A percentile compares a stretch with the other conserved stretches of the same genome.
These are phyloP conservation scores for Trachymyrmex cornetzi DNA, from an alignment of 1,140 invertebrate genomes.

Conservation along the genomic window DNA sequence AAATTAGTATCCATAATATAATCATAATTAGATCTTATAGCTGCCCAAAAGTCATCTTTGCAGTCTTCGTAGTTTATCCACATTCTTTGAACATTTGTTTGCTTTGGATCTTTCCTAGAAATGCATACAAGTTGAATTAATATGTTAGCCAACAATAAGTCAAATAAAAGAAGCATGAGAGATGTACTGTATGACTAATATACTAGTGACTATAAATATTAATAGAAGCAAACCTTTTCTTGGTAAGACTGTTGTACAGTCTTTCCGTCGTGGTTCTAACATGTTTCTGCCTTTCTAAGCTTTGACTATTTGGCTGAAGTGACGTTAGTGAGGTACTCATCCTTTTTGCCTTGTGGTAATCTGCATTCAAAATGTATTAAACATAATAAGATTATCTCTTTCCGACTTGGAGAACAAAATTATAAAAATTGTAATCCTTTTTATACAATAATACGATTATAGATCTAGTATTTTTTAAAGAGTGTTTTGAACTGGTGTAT, in stretches of 20 bases:
- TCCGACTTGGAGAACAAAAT: not conserved
- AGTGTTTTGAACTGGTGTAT: no score
- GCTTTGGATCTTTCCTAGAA: constrained; percentile 88
- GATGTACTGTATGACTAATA: not conserved
- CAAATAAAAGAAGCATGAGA: not conserved
- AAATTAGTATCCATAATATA: constrained; percentile 98
- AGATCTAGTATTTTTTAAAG: no score
- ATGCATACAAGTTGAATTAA: constrained; percentile 34
- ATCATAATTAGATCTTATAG: constrained; percentile 95
- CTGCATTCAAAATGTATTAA: constrained; percentile 72
- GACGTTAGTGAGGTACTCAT: constrained; percentile 88
- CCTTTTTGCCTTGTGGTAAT: constrained; percentile 83
- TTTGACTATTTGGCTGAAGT: constrained; percentile 86
- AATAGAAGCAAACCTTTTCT: constrained; percentile 86
- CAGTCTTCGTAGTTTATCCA: constrained; percentile 90
- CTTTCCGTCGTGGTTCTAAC: constrained; percentile 86
- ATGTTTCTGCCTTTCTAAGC: constrained; percentile 87
- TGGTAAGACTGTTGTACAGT: constrained; percentile 90
- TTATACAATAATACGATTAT: not conserved
- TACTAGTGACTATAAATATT: constrained; percentile 1
- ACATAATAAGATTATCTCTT: not conserved
- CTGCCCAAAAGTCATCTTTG: constrained; percentile 95
- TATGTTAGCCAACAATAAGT: not conserved
- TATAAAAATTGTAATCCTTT: not conserved
- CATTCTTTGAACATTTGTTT: constrained; percentile 89